Conservation (phyloP, 2,113 vertebrate species). For the Oncorhynchus kisutch region DNA sequence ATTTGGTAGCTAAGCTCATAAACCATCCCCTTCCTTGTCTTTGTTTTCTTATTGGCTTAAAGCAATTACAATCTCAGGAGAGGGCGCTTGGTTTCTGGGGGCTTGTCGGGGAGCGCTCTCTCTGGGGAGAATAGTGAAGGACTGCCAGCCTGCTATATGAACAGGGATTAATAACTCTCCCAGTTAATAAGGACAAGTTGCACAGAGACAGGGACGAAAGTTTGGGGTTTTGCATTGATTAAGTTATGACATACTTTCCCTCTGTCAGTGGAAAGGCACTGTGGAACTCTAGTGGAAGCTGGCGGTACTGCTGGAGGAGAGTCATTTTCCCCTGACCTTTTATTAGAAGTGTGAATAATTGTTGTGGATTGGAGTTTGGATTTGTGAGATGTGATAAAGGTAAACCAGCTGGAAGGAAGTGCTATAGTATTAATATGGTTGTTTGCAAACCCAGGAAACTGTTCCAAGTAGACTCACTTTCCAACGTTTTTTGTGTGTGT, state of each 20-base stretch:
- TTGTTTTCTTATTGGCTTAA: conserved; percentile 57
- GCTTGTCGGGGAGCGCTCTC: conserved; percentile 25
- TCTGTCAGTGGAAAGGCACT: neutral
- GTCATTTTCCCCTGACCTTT: neutral
- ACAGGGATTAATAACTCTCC: conserved; percentile 12
- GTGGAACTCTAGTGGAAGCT: conserved; percentile 16
- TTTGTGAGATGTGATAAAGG: too few relatives aligned
- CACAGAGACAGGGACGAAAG: conserved; percentile 16
- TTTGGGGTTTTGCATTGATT: conserved; percentile 5
- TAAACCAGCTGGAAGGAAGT: neutral
- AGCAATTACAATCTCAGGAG: conserved; percentile 53
- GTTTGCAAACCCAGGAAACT: neutral
- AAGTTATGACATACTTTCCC: neutral
- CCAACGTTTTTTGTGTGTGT: neutral
- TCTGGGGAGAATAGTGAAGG: conserved; percentile 32
- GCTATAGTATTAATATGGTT: neutral
- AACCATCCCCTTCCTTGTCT: conserved; percentile 34
- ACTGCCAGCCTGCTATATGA: conserved; percentile 11
- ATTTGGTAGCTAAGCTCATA: conserved; percentile 38
- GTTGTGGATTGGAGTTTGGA: too few relatives aligned
- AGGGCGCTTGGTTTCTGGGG: neutral
- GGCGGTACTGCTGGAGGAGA: neutral
- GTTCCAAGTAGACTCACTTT: neutral
- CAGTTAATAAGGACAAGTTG: conserved; percentile 38
- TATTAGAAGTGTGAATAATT: too few relatives aligned